Conservation (phyloP, 1,140 invertebrate species). For the Aphelinus atriplicis region DNA sequence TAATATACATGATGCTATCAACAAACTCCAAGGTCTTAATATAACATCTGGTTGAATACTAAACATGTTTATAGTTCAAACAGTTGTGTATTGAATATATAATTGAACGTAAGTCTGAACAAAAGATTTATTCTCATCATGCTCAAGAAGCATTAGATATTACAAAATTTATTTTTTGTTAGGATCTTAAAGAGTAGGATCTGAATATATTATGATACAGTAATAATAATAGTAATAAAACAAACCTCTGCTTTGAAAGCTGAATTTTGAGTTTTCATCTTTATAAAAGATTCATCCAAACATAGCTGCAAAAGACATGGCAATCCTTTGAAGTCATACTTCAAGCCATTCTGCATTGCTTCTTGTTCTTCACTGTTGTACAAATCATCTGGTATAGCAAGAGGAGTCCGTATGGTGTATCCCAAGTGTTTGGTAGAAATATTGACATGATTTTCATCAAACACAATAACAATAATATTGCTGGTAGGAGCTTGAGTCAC, state of each 20-base stretch:
- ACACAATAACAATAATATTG: conserved; percentile 50
- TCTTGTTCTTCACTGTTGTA: conserved; percentile 41
- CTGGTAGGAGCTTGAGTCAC: conserved; percentile 37
- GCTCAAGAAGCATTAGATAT: not conserved
- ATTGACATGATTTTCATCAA: conserved; percentile 48
- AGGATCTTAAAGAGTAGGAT: no score
- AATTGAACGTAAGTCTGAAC: conserved; percentile 25
- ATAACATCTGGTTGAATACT: conserved; percentile 22
- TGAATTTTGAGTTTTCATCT: conserved; percentile 37
- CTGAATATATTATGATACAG: not conserved
- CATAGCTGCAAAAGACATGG: conserved; percentile 56
- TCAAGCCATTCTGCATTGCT: not conserved
- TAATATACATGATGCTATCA: conserved; percentile 26
- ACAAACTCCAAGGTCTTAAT: conserved; percentile 30
- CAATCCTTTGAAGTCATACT: conserved; percentile 30
- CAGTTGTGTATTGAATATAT: conserved; percentile 19
- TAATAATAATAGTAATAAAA: conserved; percentile 11
- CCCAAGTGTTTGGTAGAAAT: conserved; percentile 49
- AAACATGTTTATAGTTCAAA: conserved; percentile 28
- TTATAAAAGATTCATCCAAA: conserved; percentile 54
- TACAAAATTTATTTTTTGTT: no score
- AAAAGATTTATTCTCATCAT: conserved; percentile 17
- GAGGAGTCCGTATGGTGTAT: conserved; percentile 55
- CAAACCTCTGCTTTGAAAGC: conserved; percentile 43
- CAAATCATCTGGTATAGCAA: conserved; percentile 48